Conservation (phyloP, 2,797 vertebrate species). For the Rhinoraja longicauda region DNA sequence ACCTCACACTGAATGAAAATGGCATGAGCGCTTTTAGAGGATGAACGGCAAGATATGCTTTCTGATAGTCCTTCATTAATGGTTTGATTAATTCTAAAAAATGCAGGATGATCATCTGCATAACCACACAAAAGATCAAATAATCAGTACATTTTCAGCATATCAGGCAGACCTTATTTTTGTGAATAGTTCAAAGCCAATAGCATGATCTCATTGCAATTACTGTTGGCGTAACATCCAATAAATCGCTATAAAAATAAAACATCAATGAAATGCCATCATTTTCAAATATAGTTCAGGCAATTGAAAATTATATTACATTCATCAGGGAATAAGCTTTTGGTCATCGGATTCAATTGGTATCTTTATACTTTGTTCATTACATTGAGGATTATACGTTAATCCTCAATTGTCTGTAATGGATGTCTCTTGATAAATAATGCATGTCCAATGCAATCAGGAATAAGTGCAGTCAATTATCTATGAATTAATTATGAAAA, state of each 20-base stretch:
- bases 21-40: background rate
- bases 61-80: background rate
- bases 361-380: background rate
- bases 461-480: slow-evolving; percentile 12
- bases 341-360: background rate
- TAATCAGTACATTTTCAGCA: background rate
- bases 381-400: background rate
- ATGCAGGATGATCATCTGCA: background rate
- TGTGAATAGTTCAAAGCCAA: slow-evolving; percentile 11
- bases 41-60: background rate
- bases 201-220: background rate
- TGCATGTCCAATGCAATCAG: background rate
- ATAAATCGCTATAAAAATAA: background rate
- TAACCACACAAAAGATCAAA: slow-evolving; percentile 19
- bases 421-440: background rate
- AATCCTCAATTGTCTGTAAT: slow-evolving; percentile 1
- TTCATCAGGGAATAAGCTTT: background rate
- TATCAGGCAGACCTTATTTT: background rate
- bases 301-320: background rate
- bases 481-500: slow-evolving; percentile 8
- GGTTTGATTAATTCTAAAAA: slow-evolving; percentile 1
- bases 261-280: background rate
- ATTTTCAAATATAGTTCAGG: background rate
- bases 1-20: background rate
- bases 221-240: background rate